These are phyloP conservation scores for Danio kyathit DNA, from an alignment of 2,797 vertebrate species.

Conservation along the genomic window DNA sequence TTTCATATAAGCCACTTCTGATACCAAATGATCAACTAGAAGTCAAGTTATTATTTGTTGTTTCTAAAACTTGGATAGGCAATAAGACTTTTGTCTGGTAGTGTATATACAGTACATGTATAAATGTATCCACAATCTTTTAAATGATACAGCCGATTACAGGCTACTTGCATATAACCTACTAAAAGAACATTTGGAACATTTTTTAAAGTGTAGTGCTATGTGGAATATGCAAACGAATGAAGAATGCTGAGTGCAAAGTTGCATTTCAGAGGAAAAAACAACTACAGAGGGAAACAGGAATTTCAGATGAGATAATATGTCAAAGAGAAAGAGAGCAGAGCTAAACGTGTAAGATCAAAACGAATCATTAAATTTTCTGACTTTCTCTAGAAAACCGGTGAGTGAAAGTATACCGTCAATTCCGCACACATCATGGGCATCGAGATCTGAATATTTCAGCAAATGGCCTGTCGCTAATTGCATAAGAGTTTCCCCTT, in stretches of 20 bases:
- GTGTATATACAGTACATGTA: no score
- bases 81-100: no score
- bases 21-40: no score
- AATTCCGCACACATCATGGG: conserved; percentile 4
- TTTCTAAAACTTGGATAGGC: no score
- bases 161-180: not conserved
- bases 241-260: conserved; percentile 22
- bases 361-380: conserved; percentile 24
- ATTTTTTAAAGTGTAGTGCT: not conserved
- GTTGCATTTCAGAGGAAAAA: conserved; percentile 18
- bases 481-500: conserved; percentile 40
- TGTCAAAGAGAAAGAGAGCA: conserved; percentile 7
- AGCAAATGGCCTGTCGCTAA: conserved; percentile 35
- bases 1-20: no score
- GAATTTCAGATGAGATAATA: conserved; percentile 28
- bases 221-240: not conserved
- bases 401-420: not conserved
- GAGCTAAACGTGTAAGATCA: conserved; percentile 26
- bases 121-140: not conserved
- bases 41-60: no score
- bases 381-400: conserved; percentile 30
- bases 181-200: not conserved
- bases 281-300: conserved; percentile 7
- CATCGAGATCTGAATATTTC: conserved; percentile 49
- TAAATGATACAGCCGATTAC: not conserved